Evolutionary conservation across 2,888 invertebrate species (phyloP), one percentile per base, ranked within the genome.

Genomic region (Hydriomena furcata): DNA sequence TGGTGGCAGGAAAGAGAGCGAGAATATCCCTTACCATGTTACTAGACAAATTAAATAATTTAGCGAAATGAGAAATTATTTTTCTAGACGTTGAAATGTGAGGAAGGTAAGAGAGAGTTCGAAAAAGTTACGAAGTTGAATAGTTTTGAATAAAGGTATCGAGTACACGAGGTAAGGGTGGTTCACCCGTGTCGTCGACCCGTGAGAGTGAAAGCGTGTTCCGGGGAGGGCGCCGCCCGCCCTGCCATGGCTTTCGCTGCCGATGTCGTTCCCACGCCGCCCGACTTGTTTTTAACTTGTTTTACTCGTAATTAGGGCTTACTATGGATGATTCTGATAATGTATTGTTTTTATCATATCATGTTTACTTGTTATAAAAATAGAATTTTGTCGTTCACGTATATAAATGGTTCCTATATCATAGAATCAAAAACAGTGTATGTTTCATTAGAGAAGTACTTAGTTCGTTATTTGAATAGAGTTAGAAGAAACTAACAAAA

Each of bases 171-270:
- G 71, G 86, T 84, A 84, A 75, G 84, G 88, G 84, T 74, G 75
- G 65, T 79, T 68, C 78, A 76, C 74, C 80, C 79, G 78, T 82
- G 89, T 87, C 89, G 87, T 74, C 84, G 89, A 89, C 88, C 85
- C 73, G 82, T 76, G 86, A 84, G 85, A 88, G 88, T 86, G 87
- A 85, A 87, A 85, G 84, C 84, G 72, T 76, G 81, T 86, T 87
- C 87, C 85, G 86, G 85, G 86, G 84, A 76, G 85, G 82, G 74
- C 59, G 73, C 82, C 80, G 75, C 82, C 84, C 83, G 76, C 82
- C 85, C 82, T 72, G 75, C 73, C 76, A 70, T 68, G 84, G 83
- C 90, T 84, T 90, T 87, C 84, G 86, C 90, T 87, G 76, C 84
- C 84, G 86, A 89, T 87, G 76, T 84, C 82, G 76, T 78, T 79